Evolutionary conservation across 2,888 invertebrate species (phyloP), one percentile per base, ranked within the genome.

Genomic region (Drosophila cognata): DNA sequence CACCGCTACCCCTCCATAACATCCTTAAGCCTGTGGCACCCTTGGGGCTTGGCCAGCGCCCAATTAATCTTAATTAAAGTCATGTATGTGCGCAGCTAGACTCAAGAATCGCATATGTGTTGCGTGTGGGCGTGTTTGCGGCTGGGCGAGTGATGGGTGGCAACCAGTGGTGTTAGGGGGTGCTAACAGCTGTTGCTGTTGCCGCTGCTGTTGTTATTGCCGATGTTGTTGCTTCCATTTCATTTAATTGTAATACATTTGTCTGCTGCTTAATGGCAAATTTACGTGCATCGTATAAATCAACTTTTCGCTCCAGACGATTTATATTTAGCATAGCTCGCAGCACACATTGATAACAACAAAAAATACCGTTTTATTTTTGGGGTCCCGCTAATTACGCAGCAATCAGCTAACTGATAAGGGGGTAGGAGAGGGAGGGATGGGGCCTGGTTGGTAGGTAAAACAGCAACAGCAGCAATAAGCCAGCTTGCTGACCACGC

Each of bases 51-150:
- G 75, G 67, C 75, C 51, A 61, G 74, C 55, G 64, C 71, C 72
- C 88, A 87, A 87, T 87, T 89, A 87, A 87, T 87, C 87, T 87
- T 87, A 87, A 87, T 87, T 87, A 87, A 89, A 87, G 80, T 80
- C 76, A 62, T 63, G 66, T 56, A 59, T 63, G 74, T 46, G 48
- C 48, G 16, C 66, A 46, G 67, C 29, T 36, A 55, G 55, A 38
- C 70, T 57, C 50, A 78, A 58, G 57, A 67, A 73, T 38, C 35
- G 31, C 58, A 67, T 65, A 71, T 71, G 62, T 35, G 69, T 46
- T 31, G 52, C n/a, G 51, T 55, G 55, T 76, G 61, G 70, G 62
- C 68, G 78, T 69, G 76, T 38, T 60, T 70, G 61, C 72, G 57
- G 13, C 31, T 82, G 65, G 74, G 63, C 50, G 63, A 60, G 73